phyloP scores from a whole-genome alignment of 2,113 vertebrate species.

The Psammodynastes pulverulentus region DNA sequence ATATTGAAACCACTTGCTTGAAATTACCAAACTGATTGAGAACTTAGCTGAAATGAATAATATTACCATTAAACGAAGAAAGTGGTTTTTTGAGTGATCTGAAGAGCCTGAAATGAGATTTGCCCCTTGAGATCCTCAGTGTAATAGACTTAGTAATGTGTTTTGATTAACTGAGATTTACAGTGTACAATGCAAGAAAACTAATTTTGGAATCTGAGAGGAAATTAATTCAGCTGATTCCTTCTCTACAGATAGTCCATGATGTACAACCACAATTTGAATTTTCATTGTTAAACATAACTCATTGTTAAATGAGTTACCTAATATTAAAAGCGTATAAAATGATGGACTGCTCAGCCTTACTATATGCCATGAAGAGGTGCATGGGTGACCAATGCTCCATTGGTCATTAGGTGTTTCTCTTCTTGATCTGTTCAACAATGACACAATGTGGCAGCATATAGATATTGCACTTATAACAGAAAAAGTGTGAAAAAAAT shows the following conservation, averaged over 20 bases:
- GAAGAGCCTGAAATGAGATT: not conserved
- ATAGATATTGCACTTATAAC: not conserved
- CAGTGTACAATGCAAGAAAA: not conserved
- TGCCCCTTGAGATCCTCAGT: not conserved
- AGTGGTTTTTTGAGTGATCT: not conserved
- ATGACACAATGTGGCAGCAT: not conserved
- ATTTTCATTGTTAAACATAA: no score
- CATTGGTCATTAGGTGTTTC: not conserved
- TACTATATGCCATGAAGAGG: not conserved
- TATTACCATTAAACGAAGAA: not conserved
- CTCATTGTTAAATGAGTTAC: no score
- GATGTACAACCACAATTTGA: no score
- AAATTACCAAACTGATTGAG: not conserved
- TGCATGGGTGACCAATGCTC: no score
- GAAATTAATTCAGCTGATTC: not conserved
- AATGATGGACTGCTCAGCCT: not conserved
- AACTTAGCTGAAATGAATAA: not conserved
- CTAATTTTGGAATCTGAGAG: not conserved
- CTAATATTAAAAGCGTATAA: not conserved
- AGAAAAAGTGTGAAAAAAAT: not conserved
- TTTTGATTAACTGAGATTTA: not conserved
- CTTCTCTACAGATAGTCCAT: not conserved
- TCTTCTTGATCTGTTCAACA: not conserved
- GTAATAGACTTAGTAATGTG: not conserved
- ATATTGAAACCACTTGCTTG: conserved; percentile 37